Conservation (phyloP, 1,140 invertebrate genomes). For the Drosophila truncata region DNA sequence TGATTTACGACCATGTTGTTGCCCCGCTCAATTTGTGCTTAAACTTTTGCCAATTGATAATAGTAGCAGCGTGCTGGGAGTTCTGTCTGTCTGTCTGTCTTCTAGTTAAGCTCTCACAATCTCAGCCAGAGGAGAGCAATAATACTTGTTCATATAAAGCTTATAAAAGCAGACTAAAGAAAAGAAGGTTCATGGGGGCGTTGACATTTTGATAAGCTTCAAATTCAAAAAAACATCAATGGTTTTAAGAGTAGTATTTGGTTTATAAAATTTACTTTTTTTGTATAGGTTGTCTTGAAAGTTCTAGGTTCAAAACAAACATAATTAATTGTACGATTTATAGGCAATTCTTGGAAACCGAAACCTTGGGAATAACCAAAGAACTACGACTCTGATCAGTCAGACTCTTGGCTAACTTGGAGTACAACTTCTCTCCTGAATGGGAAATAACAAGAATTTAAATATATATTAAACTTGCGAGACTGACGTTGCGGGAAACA, state of each 20-base stretch:
- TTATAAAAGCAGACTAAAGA: slow-evolving; percentile 7
- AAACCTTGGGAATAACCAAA: slow-evolving; percentile 4
- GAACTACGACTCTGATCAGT: neutral
- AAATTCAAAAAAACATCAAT: neutral
- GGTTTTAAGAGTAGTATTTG: neutral
- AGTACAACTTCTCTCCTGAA: neutral
- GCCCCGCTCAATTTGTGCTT: slow-evolving; percentile 56
- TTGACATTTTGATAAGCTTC: slow-evolving; percentile 37
- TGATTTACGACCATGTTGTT: slow-evolving; percentile 54
- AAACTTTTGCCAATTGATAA: slow-evolving; percentile 63
- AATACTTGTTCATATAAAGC: slow-evolving; percentile 2
- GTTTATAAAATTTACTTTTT: too few relatives aligned
- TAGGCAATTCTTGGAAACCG: neutral
- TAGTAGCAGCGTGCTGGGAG: slow-evolving; percentile 26
- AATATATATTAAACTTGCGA: slow-evolving; percentile 18
- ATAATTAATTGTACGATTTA: neutral
- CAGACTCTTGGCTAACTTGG: neutral
- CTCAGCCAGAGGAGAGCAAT: neutral
- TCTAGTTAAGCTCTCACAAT: slow-evolving; percentile 18
- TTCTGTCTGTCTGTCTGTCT: slow-evolving; percentile 15
- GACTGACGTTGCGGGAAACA: slow-evolving; percentile 34
- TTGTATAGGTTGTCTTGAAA: too few relatives aligned
- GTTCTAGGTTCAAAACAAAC: neutral
- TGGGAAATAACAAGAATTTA: slow-evolving; percentile 40
- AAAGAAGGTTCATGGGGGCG: slow-evolving; percentile 13